Conservation (phyloP, 2,888 invertebrate genomes). For the Scelioninae gen. 2 region DNA sequence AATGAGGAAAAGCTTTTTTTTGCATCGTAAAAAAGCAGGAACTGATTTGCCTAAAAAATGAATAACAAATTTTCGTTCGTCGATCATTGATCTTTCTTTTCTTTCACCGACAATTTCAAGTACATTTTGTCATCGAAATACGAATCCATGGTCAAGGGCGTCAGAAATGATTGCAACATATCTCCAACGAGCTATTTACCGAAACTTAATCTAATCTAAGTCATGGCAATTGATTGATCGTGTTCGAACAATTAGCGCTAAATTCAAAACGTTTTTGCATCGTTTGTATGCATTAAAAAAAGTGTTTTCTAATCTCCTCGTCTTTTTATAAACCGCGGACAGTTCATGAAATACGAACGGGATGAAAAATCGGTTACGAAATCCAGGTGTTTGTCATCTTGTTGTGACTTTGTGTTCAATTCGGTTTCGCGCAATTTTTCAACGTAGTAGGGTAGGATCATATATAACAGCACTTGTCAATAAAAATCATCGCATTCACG, state of each 20-base stretch:
- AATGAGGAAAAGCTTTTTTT: too few species aligned
- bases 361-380: neutral
- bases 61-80: too few species aligned
- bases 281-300: neutral
- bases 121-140: conserved; percentile 13
- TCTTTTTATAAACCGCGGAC: neutral
- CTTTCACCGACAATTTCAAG: conserved; percentile 29
- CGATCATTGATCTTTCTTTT: too few species aligned
- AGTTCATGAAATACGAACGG: neutral
- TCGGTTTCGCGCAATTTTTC: conserved; percentile 58
- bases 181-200: neutral
- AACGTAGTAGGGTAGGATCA: conserved; percentile 63
- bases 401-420: neutral
- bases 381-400: neutral
- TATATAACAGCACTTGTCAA: conserved; percentile 69
- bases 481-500: conserved; percentile 64
- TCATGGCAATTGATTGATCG: neutral
- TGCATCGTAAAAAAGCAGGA: too few species aligned
- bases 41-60: neutral
- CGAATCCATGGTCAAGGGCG: conserved; percentile 38
- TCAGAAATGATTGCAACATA: conserved; percentile 7
- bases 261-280: neutral
- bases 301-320: neutral
- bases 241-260: conserved; percentile 1
- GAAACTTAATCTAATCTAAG: conserved; percentile 1